Conservation (phyloP, 1,140 invertebrate species). For the Bursaphelenchus mucronatus region DNA sequence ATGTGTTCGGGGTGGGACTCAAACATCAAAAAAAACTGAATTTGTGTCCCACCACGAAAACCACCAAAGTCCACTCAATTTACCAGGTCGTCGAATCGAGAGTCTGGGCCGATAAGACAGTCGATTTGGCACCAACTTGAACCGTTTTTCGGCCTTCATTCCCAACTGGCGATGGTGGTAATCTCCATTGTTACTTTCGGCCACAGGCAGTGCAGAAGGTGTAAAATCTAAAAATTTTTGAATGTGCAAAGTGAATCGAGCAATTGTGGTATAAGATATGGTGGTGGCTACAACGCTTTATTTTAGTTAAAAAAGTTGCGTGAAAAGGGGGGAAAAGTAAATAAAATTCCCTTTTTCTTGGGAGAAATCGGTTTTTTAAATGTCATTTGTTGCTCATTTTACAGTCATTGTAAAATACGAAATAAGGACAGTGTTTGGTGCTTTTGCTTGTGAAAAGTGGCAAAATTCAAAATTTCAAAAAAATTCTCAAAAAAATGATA, state of each 20-base stretch:
- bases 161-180: slow-evolving; percentile 33
- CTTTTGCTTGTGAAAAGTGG: too few species aligned
- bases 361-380: slow-evolving; percentile 1
- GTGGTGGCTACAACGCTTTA: slow-evolving; percentile 19
- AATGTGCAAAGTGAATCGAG: slow-evolving; percentile 14
- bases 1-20: too few species aligned
- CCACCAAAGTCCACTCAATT: too few species aligned
- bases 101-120: slow-evolving; percentile 36
- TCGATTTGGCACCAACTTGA: slow-evolving; percentile 43
- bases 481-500: not conserved
- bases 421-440: too few species aligned
- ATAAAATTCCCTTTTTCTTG: not conserved
- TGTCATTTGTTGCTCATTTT: not conserved
- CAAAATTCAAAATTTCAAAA: too few species aligned
- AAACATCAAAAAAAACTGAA: too few species aligned
- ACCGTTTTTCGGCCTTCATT: slow-evolving; percentile 31
- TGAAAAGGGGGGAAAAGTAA: not conserved
- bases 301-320: not conserved
- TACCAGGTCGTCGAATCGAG: slow-evolving; percentile 41
- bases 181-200: slow-evolving; percentile 14
- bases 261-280: not conserved
- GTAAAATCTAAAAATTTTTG: slow-evolving; percentile 18
- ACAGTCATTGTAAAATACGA: not conserved
- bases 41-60: too few species aligned
- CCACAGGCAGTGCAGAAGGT: not conserved